Percentiles rank a stretch among this genome's conserved stretches.
Conservation (phyloP, 1,140 invertebrate genomes). For the Coelopa frigida region DNA sequence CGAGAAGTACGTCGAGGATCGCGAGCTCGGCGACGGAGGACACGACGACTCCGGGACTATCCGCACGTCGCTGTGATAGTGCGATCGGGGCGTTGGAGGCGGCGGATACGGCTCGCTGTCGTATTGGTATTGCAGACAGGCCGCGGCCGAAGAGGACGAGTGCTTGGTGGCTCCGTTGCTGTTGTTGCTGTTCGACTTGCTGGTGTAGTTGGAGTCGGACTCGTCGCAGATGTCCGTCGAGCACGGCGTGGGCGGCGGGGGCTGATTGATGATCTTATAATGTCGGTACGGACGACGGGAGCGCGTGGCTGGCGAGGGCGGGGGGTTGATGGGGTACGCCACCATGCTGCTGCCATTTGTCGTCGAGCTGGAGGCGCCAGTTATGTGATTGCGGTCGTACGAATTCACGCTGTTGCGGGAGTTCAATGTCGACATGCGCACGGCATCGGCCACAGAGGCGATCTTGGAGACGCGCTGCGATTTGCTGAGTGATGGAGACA, state of each 20-base stretch:
- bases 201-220: slow-evolving; percentile 63
- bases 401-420: slow-evolving; percentile 55
- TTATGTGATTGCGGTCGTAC: slow-evolving; percentile 73
- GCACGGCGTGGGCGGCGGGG: slow-evolving; percentile 88
- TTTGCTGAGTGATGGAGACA: slow-evolving; percentile 48
- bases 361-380: slow-evolving; percentile 70
- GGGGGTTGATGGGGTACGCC: slow-evolving; percentile 61
- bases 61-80: slow-evolving; percentile 60
- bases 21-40: slow-evolving; percentile 71
- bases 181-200: slow-evolving; percentile 40
- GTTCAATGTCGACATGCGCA: slow-evolving; percentile 60
- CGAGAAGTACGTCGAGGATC: slow-evolving; percentile 66
- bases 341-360: slow-evolving; percentile 54
- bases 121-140: slow-evolving; percentile 48
- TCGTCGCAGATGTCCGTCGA: slow-evolving; percentile 91
- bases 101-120: slow-evolving; percentile 70
- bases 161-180: slow-evolving; percentile 38
- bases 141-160: slow-evolving; percentile 27
- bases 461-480: slow-evolving; percentile 47
- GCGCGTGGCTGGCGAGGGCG: slow-evolving; percentile 80
- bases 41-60: slow-evolving; percentile 51
- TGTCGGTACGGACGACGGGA: slow-evolving; percentile 65
- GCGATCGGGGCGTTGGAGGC: slow-evolving; percentile 74
- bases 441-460: slow-evolving; percentile 49
- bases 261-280: slow-evolving; percentile 72